Evolutionary conservation across 92 coral and sea anemone species (phyloP).

Genomic region (Epizoanthus scotinus): DNA sequence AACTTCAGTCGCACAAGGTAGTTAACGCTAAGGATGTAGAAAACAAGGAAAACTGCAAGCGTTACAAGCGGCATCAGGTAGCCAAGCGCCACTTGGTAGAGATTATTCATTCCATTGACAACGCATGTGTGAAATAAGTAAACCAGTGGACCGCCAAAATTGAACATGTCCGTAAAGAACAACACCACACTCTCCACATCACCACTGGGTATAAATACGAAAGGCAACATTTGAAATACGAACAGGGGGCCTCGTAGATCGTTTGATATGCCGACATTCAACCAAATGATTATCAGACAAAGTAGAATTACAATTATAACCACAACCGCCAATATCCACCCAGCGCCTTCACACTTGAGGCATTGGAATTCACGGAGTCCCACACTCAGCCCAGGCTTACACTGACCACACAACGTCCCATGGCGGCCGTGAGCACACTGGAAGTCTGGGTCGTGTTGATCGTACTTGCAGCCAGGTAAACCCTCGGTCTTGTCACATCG

Average conservation of each 20-base stretch:
- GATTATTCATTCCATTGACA: constrained; percentile 66
- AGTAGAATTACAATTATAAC: constrained; percentile 59
- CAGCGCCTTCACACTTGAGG: constrained; percentile 48
- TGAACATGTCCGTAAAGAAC: constrained; percentile 61
- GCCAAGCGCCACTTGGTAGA: constrained; percentile 73
- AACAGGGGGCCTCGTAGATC: constrained; percentile 96
- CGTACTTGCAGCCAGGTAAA: constrained; percentile 73
- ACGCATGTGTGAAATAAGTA: constrained; percentile 71
- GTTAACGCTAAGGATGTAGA: constrained; percentile 72
- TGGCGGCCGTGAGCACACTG: constrained; percentile 74
- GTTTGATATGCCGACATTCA: constrained; percentile 89
- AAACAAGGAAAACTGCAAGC: constrained; percentile 65
- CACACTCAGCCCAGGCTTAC: constrained; percentile 71
- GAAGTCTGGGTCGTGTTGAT: constrained; percentile 52
- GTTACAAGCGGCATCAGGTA: constrained; percentile 78
- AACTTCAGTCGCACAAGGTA: constrained; percentile 74
- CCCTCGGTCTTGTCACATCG: constrained; percentile 47
- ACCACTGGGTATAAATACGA: constrained; percentile 67
- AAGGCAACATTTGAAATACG: constrained; percentile 94
- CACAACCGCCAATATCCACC: constrained; percentile 69
- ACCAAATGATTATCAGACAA: constrained; percentile 71
- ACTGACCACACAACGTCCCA: constrained; percentile 88
- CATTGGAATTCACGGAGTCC: constrained; percentile 72
- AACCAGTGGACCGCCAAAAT: constrained; percentile 84
- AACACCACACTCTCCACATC: constrained; percentile 66